Evolutionary conservation across 2,797 vertebrate species (phyloP).

Genomic region (Botia kubotai): DNA sequence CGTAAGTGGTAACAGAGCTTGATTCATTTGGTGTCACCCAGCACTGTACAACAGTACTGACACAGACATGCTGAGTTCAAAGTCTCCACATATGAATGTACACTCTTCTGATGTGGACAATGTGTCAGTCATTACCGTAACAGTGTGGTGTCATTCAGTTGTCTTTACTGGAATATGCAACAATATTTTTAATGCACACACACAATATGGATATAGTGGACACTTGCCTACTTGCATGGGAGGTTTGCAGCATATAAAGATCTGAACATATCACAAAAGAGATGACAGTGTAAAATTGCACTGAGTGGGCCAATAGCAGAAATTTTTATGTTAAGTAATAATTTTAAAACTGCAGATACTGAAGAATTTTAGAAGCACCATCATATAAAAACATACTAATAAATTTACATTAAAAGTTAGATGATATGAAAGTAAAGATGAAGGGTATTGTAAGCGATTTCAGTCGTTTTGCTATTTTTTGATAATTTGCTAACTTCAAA

Average conservation of each 20-base stretch:
- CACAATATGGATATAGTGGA: conserved; percentile 4
- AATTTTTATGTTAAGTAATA: too few species aligned
- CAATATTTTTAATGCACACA: conserved; percentile 9
- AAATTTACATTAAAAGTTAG: too few species aligned
- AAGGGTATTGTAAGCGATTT: too few species aligned
- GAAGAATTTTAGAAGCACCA: too few species aligned
- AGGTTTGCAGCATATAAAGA: not conserved
- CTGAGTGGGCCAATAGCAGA: too few species aligned
- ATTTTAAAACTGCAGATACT: too few species aligned
- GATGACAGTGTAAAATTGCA: too few species aligned
- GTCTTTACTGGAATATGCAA: conserved; percentile 61
- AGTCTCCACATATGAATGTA: conserved; percentile 56
- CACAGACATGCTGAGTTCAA: conserved; percentile 47
- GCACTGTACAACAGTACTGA: conserved; percentile 19
- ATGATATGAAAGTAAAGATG: too few species aligned
- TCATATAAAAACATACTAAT: too few species aligned
- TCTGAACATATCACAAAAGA: too few species aligned
- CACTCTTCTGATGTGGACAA: conserved; percentile 70
- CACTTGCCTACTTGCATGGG: not conserved
- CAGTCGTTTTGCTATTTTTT: too few species aligned
- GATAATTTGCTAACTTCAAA: too few species aligned
- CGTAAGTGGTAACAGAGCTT: not conserved
- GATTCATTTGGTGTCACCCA: not conserved
- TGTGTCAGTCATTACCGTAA: conserved; percentile 64
- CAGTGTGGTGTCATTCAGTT: conserved; percentile 54